Percentiles rank a stretch among this genome's conserved stretches.
phyloP scores from a whole-genome alignment of 2,113 vertebrate genomes.

The Aphyosemion australe region DNA sequence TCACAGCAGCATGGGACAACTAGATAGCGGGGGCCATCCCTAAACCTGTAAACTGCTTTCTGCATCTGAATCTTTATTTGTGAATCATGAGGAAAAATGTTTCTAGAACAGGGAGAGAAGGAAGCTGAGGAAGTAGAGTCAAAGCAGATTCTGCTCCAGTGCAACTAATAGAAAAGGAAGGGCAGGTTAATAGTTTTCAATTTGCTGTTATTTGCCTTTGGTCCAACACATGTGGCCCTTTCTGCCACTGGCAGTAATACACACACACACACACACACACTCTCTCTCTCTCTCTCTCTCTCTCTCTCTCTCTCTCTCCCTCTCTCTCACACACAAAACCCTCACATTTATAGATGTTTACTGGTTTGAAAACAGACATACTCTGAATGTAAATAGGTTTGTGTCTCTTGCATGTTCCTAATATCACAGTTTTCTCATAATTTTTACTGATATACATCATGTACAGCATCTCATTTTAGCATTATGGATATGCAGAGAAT shows the following conservation, averaged over 20 bases:
- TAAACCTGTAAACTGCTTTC: constrained; percentile 23
- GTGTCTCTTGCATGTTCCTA: background rate
- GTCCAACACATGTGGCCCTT: constrained; percentile 58
- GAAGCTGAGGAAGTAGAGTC: background rate
- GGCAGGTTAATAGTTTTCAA: constrained; percentile 66
- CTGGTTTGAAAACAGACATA: background rate
- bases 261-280: constrained; percentile 5
- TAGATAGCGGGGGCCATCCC: constrained; percentile 18
- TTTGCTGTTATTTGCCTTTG: constrained; percentile 60
- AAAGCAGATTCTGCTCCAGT: constrained; percentile 45
- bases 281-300: too few relatives aligned
- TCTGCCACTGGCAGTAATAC: constrained; percentile 18
- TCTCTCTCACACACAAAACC: background rate
- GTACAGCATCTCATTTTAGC: too few relatives aligned
- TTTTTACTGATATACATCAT: too few relatives aligned
- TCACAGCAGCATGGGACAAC: constrained; percentile 10
- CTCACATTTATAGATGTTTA: constrained; percentile 4
- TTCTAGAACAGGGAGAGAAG: too few relatives aligned
- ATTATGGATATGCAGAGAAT: too few relatives aligned
- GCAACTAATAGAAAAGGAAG: constrained; percentile 37
- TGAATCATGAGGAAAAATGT: background rate
- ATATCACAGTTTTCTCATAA: too few relatives aligned
- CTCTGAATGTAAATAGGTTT: background rate
- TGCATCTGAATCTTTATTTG: constrained; percentile 14
- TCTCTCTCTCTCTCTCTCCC: too few relatives aligned